phyloP scores from a whole-genome alignment of 1,140 invertebrate species.

The Halictus rubicundus region DNA sequence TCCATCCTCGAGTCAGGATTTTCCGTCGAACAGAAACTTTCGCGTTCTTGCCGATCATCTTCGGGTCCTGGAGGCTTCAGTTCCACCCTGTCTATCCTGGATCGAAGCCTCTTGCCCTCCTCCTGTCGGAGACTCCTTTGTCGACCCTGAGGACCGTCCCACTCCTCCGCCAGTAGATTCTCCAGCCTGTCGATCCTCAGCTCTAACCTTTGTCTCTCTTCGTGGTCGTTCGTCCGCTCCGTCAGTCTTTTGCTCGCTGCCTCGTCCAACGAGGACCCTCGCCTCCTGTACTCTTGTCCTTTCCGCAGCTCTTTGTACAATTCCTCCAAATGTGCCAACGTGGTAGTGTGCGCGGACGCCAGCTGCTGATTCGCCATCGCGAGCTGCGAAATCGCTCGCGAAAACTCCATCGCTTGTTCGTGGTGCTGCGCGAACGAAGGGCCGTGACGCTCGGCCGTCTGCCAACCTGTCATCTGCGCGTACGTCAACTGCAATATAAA shows the following conservation, averaged over 20 bases:
- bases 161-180: conserved; percentile 10
- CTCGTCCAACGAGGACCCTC: neutral
- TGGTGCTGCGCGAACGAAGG: conserved; percentile 42
- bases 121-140: neutral
- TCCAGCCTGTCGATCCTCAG: conserved; percentile 44
- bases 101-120: conserved; percentile 24
- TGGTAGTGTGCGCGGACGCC: conserved; percentile 69
- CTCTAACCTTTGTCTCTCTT: conserved; percentile 24
- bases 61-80: conserved; percentile 5
- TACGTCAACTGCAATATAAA: conserved; percentile 68
- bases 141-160: neutral
- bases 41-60: neutral
- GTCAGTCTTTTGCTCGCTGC: conserved; percentile 21
- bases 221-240: neutral
- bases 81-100: conserved; percentile 44
- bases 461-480: conserved; percentile 71
- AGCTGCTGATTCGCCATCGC: conserved; percentile 76
- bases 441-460: conserved; percentile 49
- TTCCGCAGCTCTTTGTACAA: conserved; percentile 70
- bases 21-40: neutral
- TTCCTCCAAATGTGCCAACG: conserved; percentile 71
- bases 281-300: conserved; percentile 44
- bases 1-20: neutral
- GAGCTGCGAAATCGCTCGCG: conserved; percentile 73
- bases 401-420: conserved; percentile 58